phyloP scores from a whole-genome alignment of 1,140 invertebrate species.

The Laupala kohalensis region DNA sequence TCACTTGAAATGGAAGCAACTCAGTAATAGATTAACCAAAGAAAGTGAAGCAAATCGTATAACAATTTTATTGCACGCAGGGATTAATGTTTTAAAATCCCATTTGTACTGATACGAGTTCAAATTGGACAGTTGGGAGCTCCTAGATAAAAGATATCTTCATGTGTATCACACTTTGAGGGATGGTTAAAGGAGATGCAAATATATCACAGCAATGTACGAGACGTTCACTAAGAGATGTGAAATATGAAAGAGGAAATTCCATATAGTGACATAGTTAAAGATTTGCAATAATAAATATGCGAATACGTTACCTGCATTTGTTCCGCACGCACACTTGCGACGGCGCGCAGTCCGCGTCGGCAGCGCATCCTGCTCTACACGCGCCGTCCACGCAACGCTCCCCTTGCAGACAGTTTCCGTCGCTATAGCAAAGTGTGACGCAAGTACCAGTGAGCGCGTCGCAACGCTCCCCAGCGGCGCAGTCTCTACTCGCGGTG shows the following conservation, averaged over 20 bases:
- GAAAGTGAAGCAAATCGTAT: too few relatives aligned
- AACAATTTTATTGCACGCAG: too few relatives aligned
- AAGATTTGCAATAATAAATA: conserved; percentile 12
- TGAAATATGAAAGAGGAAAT: too few relatives aligned
- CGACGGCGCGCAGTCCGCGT: conserved; percentile 62
- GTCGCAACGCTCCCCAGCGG: conserved; percentile 67
- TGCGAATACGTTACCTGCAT: conserved; percentile 39
- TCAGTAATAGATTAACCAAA: too few relatives aligned
- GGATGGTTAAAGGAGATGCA: background rate
- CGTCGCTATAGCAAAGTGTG: conserved; percentile 76
- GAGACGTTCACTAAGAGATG: background rate
- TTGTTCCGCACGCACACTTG: conserved; percentile 68
- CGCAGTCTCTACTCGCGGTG: conserved; percentile 51
- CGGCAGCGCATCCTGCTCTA: conserved; percentile 63
- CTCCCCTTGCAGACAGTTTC: conserved; percentile 78
- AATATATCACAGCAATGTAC: background rate
- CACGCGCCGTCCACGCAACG: conserved; percentile 74
- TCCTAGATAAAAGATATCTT: too few relatives aligned
- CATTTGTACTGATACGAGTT: too few relatives aligned
- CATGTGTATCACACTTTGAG: too few relatives aligned
- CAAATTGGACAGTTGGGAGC: too few relatives aligned
- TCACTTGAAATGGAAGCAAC: too few relatives aligned
- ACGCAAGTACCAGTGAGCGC: conserved; percentile 50
- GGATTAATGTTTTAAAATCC: too few relatives aligned
- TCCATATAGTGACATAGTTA: background rate